Evolutionary conservation across 2,113 vertebrate species (phyloP).

Genomic region (Aldabrachelys gigantea): DNA sequence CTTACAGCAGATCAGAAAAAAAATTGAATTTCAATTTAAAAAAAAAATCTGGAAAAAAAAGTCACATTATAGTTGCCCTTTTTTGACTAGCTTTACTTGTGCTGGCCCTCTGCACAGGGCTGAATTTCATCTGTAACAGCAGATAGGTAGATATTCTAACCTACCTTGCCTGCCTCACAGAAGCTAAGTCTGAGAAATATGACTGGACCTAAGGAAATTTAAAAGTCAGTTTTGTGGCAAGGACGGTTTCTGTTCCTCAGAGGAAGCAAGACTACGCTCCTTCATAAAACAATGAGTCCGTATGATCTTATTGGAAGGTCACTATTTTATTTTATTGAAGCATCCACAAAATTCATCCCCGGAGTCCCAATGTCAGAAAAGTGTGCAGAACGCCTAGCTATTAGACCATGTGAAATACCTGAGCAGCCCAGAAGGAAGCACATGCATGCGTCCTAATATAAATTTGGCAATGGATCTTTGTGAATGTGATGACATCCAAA

Average conservation of each 20-base stretch:
- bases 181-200: not conserved
- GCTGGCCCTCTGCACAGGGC: not conserved
- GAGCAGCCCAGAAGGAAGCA: not conserved
- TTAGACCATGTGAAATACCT: not conserved
- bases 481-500: not conserved
- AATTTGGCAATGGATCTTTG: not conserved
- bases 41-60: not conserved
- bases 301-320: not conserved
- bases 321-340: not conserved
- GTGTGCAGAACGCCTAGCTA: not conserved
- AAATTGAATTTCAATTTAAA: not conserved
- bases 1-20: not conserved
- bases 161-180: not conserved
- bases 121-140: not conserved
- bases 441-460: accelerated
- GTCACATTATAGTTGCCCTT: not conserved
- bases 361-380: not conserved
- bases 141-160: not conserved
- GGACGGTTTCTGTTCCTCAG: not conserved
- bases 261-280: not conserved
- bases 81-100: not conserved
- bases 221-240: not conserved
- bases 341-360: not conserved
- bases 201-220: not conserved
- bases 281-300: accelerated